Base-by-base conservation (phyloP, 2,113 vertebrate genomes). In the Hystrix brachyura region DNA sequence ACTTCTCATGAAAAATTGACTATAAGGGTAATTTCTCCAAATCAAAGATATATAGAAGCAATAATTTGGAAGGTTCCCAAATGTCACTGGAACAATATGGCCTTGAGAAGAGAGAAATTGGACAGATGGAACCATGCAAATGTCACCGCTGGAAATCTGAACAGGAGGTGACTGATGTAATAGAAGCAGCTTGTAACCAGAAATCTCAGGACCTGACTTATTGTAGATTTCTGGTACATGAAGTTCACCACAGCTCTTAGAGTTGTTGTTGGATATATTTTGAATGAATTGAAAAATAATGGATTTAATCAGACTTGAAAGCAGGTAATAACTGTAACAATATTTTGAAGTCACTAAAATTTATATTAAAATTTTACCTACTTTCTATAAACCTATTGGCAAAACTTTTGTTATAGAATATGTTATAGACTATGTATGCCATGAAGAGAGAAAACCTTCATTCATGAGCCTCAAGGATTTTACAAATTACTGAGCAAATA, bases 111-210 rank as follows among this genome's bases (percentile, higher is more conserved):
- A 97, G 60, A 96, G 65, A 95, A 97, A 96, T 97, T 90, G 87
- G 95, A 96, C 97, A 98, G 97, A 98, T 97, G 96, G 96, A 94
- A 95, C 81, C 80, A 95, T 97, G 94, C 90, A 97, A 96, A 97
- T 97, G 97, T 96, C 95, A 97, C 76, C 94, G 93, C 81, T 92
- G 71, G 94, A 96, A 94, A 90, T 93, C 78, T 46, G 95, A 97
- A 94, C 95, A 98, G 94, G 90, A 97, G 95, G 95, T 96, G 89
- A 97, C 80, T 97, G 90, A 96, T 95, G 88, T 90, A 95, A 97
- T 96, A 69, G 94, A 94, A 96, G 81, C 94, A 97, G 92, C 87
- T 90, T 96, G 94, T 62, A 92, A 93, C 78, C 95, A 94, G 90
- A 84, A 95, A 93, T 53, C 93, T 94, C 46, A 87, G 87, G 64